Base-by-base conservation (phyloP, 2,888 invertebrate species). In the Orthonevra nobilis region DNA sequence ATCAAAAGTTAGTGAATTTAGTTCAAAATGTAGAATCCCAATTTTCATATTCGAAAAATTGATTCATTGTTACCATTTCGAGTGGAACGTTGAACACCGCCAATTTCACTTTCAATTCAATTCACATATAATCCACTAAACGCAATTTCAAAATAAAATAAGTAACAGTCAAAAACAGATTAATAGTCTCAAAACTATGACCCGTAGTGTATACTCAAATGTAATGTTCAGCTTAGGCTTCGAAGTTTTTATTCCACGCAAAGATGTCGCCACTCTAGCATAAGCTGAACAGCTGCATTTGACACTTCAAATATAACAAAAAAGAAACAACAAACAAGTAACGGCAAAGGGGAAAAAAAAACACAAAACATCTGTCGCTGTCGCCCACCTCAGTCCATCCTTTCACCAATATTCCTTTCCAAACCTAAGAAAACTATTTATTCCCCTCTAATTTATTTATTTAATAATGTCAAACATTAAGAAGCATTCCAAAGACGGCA, bases 401-500 rank as follows among this genome's bases (percentile, higher is more conserved):
- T 19, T 40, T 9, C 9, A 9, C 7, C 32, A 23, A 17, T 42
- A 40, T n/a, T 46, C 14, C 26, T 17, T n/a, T 58, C 30, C 20
- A 10, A 20, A 4, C 7, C 32, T 26, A 20, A n/a, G n/a, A n/a
- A 26, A 28, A 26, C 42, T 44, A 48, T 63, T 50, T 50, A 63
- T 50, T 42, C 28, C 32, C 20, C 46, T 14, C 26, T 26, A n/a
- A 30, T 2, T 10, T 42, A 34, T 19, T 26, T 44, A 61, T 32
- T 61, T 10, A 36, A 73, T 14, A 61, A 68, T 73, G 73, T 68
- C 73, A 23, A 73, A 79, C 54, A 68, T 68, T 42, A 66, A 61
- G 30, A 79, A 73, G 34, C 79, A 79, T 79, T 79, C 79, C 79
- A 79, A 66, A 73, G 66, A 73, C 15, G 32, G 28, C 17, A n/a